These are phyloP conservation scores for Melikaiella ostensackeni DNA, from an alignment of 2,888 invertebrate species.

Conservation along the genomic window DNA sequence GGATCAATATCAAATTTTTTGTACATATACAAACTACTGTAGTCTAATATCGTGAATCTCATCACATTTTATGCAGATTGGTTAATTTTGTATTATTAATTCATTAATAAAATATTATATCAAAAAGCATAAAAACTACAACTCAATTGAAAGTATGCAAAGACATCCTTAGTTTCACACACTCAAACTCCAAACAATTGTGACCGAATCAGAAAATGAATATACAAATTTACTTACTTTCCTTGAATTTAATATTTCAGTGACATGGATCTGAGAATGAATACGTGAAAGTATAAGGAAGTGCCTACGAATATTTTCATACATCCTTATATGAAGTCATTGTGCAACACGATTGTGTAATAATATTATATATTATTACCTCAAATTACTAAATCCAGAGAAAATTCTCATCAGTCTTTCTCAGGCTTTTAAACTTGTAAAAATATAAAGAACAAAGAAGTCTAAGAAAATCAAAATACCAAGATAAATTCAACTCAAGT, in stretches of 20 bases:
- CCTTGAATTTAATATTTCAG: background rate
- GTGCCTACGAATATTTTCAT: conserved; percentile 10
- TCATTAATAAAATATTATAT: background rate
- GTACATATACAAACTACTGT: conserved; percentile 6
- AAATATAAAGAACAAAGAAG: background rate
- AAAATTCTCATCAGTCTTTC: background rate
- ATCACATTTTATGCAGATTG: too few species aligned
- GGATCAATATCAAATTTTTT: conserved; percentile 29
- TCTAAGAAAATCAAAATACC: background rate
- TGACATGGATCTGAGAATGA: background rate
- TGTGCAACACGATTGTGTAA: conserved; percentile 19
- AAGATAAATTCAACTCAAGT: background rate
- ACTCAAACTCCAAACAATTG: too few species aligned
- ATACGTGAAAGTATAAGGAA: conserved; percentile 28
- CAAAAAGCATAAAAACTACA: background rate
- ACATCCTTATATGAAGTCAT: conserved; percentile 1
- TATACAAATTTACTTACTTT: background rate
- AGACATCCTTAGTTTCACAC: too few species aligned
- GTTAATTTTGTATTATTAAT: too few species aligned
- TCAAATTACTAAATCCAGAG: conserved; percentile 1
- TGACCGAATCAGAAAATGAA: background rate
- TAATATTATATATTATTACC: conserved; percentile 22
- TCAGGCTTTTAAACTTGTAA: background rate
- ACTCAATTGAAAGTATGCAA: background rate
- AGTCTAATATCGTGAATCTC: background rate